Evolutionary conservation across 2,113 vertebrate species (phyloP).

Genomic region (Embiotoca jacksoni): DNA sequence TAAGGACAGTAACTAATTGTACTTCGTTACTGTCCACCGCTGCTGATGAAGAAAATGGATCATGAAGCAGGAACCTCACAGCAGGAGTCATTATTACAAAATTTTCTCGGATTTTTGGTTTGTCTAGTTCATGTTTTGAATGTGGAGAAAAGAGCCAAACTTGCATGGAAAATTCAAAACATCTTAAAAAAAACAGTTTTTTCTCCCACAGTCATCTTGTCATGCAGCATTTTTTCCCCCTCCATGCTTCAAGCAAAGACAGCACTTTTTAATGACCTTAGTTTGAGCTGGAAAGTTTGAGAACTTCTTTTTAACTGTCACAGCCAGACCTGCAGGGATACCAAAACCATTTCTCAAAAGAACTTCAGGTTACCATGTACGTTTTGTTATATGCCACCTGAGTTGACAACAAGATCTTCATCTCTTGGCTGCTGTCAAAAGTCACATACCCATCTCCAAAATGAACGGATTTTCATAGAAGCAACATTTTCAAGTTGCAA

Average conservation of each 20-base stretch:
- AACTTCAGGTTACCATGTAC: slow-evolving; percentile 33
- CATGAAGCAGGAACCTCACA: not conserved
- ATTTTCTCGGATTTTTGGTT: not conserved
- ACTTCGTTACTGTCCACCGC: no score
- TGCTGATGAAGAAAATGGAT: not conserved
- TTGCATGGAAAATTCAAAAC: slow-evolving; percentile 6
- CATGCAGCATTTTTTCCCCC: slow-evolving; percentile 29
- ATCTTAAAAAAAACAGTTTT: slow-evolving; percentile 12
- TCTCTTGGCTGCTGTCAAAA: slow-evolving; percentile 30
- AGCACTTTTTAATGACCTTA: slow-evolving; percentile 65
- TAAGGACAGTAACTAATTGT: no score
- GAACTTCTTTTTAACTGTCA: slow-evolving; percentile 60
- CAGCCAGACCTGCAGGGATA: slow-evolving; percentile 26
- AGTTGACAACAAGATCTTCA: slow-evolving; percentile 22
- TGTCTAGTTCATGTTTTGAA: not conserved
- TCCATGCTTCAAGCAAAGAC: slow-evolving; percentile 42
- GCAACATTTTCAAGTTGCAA: not conserved
- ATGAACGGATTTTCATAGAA: not conserved
- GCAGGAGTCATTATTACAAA: not conserved
- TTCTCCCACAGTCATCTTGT: slow-evolving; percentile 27
- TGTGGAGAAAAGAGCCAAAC: not conserved
- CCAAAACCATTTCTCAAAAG: slow-evolving; percentile 31
- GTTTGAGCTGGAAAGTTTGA: slow-evolving; percentile 55
- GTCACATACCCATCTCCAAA: not conserved
- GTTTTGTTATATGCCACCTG: slow-evolving; percentile 29